These are phyloP conservation scores for Melanchra persicariae DNA, from an alignment of 2,888 invertebrate species.

Conservation along the genomic window DNA sequence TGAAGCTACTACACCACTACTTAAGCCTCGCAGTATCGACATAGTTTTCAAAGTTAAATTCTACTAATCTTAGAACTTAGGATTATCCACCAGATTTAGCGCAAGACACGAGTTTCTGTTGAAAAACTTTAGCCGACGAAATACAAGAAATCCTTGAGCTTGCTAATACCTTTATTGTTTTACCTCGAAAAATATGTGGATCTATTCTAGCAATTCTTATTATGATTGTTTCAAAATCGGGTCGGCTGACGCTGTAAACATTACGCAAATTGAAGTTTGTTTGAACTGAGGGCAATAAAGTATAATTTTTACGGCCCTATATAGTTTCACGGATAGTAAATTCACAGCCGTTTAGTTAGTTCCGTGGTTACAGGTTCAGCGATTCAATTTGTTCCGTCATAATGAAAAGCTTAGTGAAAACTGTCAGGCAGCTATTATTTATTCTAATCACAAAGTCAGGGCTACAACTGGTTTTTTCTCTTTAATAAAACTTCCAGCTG, in stretches of 20 bases:
- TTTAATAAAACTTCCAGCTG: conserved; percentile 23
- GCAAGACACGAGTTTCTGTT: not conserved
- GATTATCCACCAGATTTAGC: not conserved
- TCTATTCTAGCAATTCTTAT: conserved; percentile 46
- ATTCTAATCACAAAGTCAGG: conserved; percentile 18
- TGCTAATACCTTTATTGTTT: conserved; percentile 28
- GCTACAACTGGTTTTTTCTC: conserved; percentile 4
- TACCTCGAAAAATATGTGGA: conserved; percentile 35
- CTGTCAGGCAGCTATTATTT: not conserved
- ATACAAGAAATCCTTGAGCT: conserved; percentile 34
- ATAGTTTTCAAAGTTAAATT: not conserved
- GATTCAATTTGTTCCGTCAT: conserved; percentile 18
- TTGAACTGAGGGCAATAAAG: conserved; percentile 53
- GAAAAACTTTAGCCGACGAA: conserved; percentile 23
- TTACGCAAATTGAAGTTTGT: conserved; percentile 45
- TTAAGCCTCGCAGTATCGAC: not conserved
- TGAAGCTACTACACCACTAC: not conserved
- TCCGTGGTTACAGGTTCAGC: conserved; percentile 4
- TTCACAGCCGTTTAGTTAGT: conserved; percentile 6
- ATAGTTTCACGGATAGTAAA: conserved; percentile 41
- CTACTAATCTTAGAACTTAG: conserved; percentile 2
- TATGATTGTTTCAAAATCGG: conserved; percentile 42
- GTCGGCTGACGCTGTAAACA: conserved; percentile 27
- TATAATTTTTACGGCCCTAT: conserved; percentile 28
- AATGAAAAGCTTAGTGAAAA: conserved; percentile 21